Percentiles rank a stretch among this genome's conserved stretches.
These are phyloP conservation scores for Metopolophium dirhodum DNA, from an alignment of 1,140 invertebrate genomes.

Conservation along the genomic window DNA sequence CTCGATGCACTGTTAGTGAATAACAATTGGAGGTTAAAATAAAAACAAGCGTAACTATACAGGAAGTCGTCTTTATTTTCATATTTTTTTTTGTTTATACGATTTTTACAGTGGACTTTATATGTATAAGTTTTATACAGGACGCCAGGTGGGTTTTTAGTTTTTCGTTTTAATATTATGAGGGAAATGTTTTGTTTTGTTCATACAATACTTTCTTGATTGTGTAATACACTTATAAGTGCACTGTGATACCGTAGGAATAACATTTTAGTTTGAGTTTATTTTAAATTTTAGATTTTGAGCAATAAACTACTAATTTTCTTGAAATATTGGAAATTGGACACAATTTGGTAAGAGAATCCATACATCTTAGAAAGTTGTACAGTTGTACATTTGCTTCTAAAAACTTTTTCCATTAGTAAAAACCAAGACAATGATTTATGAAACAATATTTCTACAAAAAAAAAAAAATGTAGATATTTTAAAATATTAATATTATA, in stretches of 20 bases:
- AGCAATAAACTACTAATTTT: background rate
- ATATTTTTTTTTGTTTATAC: constrained; percentile 24
- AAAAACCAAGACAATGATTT: background rate
- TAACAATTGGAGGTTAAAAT: constrained; percentile 51
- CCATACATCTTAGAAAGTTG: background rate
- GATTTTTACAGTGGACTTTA: background rate
- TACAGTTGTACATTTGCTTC: background rate
- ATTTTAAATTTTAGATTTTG: background rate
- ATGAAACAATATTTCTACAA: background rate
- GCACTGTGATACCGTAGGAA: background rate
- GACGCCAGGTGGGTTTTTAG: background rate
- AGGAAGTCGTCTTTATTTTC: background rate
- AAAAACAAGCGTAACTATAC: constrained; percentile 37
- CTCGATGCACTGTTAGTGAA: constrained; percentile 8
- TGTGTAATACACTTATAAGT: background rate
- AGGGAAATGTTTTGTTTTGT: background rate
- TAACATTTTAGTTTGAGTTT: background rate
- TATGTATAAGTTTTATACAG: background rate
- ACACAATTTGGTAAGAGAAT: background rate
- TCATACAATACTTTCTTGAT: background rate
- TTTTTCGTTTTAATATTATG: background rate
- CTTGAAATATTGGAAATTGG: background rate
- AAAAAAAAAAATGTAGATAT: background rate
- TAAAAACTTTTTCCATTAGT: background rate
- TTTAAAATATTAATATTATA: background rate